A percentile compares a stretch with the other conserved stretches of the same genome.
Conservation (phyloP, 2,113 vertebrate genomes). For the Zosterops hypoxanthus region DNA sequence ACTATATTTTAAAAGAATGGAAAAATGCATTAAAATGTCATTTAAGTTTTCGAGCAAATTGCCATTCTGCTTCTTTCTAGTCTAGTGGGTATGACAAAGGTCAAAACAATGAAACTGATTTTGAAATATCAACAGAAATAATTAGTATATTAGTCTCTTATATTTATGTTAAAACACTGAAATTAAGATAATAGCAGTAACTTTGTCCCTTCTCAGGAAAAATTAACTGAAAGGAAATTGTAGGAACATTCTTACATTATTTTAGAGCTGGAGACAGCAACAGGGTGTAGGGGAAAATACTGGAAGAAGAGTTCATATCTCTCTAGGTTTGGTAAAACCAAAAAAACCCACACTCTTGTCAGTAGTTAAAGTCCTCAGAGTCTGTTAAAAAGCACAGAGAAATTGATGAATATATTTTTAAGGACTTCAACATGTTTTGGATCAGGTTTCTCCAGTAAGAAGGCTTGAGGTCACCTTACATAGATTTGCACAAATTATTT, state of each 20-base stretch:
- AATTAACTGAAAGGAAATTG: not conserved
- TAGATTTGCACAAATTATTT: not conserved
- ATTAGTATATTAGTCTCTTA: not conserved
- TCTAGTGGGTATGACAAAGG: slow-evolving; percentile 16
- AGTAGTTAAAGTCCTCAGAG: not conserved
- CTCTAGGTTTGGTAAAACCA: not conserved
- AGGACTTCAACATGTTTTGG: not conserved
- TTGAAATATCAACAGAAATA: slow-evolving; percentile 12
- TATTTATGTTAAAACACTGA: not conserved
- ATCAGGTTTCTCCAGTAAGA: not conserved
- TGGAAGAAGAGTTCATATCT: not conserved
- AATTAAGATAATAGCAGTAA: not conserved
- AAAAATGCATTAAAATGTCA: slow-evolving; percentile 54
- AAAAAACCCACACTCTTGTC: not conserved
- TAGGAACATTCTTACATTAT: not conserved
- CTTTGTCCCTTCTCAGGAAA: not conserved
- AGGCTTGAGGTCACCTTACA: not conserved
- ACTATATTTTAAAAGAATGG: not conserved
- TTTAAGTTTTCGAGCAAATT: slow-evolving; percentile 5
- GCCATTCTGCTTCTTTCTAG: not conserved
- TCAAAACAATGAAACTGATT: slow-evolving; percentile 36
- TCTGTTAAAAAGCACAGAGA: not conserved
- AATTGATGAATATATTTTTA: not conserved
- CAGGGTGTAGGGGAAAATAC: not conserved
- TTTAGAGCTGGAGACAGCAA: not conserved